phyloP scores from a whole-genome alignment of 2,797 vertebrate species.

The Hemitrygon akajei region DNA sequence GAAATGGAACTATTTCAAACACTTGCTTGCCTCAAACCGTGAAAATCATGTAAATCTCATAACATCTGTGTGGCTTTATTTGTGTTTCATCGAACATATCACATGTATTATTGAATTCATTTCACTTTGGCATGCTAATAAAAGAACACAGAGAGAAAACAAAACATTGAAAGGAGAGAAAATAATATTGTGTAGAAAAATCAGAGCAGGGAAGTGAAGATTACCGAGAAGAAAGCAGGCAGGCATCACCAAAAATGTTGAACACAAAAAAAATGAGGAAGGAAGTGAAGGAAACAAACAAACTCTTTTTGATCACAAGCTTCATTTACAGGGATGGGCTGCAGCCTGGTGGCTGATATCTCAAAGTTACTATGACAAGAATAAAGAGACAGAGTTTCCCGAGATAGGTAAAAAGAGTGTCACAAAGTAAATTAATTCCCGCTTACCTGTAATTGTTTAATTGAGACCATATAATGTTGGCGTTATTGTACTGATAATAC shows the following conservation, averaged over 20 bases:
- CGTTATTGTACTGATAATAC: background rate
- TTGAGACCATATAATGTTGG: background rate
- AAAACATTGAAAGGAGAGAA: background rate
- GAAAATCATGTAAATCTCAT: constrained; percentile 31
- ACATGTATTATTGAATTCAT: constrained; percentile 6
- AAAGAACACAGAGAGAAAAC: background rate
- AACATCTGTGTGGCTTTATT: constrained; percentile 16
- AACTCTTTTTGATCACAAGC: background rate
- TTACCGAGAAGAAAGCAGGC: background rate
- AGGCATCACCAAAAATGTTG: background rate
- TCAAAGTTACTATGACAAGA: background rate
- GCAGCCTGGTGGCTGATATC: background rate
- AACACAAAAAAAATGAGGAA: background rate
- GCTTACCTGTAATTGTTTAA: background rate
- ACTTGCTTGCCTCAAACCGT: background rate
- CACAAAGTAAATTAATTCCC: background rate
- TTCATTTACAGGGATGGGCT: background rate
- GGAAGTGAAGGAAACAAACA: background rate
- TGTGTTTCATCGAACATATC: constrained; percentile 1
- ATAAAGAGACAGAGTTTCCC: background rate
- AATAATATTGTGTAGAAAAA: background rate
- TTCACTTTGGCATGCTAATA: background rate
- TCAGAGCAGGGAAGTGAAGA: background rate
- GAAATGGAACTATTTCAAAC: constrained; percentile 31
- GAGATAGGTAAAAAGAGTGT: background rate